Evolutionary conservation across 2,797 vertebrate genomes (phyloP), one percentile per base, ranked within the genome.

Genomic region (Ctenochaetus hawaiiensis): DNA sequence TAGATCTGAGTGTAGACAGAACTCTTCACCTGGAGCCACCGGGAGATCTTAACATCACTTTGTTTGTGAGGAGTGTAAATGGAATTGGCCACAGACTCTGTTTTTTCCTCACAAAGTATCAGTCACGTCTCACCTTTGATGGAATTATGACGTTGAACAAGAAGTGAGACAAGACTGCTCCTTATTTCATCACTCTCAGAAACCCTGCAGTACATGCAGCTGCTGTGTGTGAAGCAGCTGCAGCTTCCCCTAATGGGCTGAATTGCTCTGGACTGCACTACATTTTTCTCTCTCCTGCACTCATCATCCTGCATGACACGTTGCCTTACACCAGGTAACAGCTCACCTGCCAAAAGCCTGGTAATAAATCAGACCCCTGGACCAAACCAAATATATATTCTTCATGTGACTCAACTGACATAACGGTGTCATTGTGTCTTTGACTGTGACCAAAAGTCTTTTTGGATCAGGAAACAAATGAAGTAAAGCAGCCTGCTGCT

Each of bases 191-290:
- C 37, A 26, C 23, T 66, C 26, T 56, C 43, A 54, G 67, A 80
- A 69, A 41, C 13, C 22, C 44, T 72, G 72, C 57, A 54, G 8
- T 23, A 48, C 26, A 58, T 20, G 58, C 66, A 49, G 5, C 54
- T 51, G 12, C 58, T 22, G 30, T 4, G 37, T 49, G 53, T 56
- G 74, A 57, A 75, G 73, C 64, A 43, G 78, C 51, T 68, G 75
- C 22, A 71, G 58, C 64, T 39, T 82, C 67, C 3, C 65, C 74
- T 85, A 86, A 90, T 81, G 75, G 72, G 79, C 77, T 88, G 78
- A 83, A 65, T 30, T 53, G 30, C 47, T 52, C 45, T 20, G 34
- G 58, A 72, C 81, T 43, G 51, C 22, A 65, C 68, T 77, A 58
- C 20, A 30, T 73, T 49, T 76, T 41, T 78, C 74, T 78, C 51